A percentile compares a stretch with the other conserved stretches of the same genome.
phyloP scores from a whole-genome alignment of 1,140 invertebrate species.

The Heterodera schachtii region DNA sequence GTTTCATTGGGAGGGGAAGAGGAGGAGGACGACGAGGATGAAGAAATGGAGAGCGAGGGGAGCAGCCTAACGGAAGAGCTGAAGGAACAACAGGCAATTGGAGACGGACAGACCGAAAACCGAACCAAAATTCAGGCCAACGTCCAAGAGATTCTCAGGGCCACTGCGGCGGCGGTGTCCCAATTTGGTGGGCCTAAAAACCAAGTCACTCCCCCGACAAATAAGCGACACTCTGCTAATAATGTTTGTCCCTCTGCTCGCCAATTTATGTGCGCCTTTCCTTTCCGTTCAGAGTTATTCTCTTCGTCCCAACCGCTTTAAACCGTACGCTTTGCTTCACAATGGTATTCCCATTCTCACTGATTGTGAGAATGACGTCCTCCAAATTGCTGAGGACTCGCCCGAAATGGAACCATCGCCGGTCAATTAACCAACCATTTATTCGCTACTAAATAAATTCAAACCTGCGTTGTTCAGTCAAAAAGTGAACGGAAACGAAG shows the following conservation, averaged over 20 bases:
- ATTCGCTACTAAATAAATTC: neutral
- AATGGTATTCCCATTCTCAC: neutral
- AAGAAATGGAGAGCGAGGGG: too few species aligned
- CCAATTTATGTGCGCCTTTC: too few species aligned
- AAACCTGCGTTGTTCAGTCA: neutral
- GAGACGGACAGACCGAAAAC: too few species aligned
- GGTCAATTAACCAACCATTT: neutral
- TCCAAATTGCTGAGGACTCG: neutral
- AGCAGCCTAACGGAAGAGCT: neutral
- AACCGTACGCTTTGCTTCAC: neutral
- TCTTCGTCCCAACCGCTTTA: conserved; percentile 15
- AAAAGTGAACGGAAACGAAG: conserved; percentile 9
- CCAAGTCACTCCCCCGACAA: neutral
- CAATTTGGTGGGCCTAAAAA: conserved; percentile 6
- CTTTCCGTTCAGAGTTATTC: conserved; percentile 1
- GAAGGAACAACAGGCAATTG: conserved; percentile 4
- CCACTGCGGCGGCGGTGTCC: conserved; percentile 15
- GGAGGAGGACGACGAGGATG: neutral
- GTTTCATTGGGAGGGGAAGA: conserved; percentile 11
- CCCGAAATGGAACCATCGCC: neutral
- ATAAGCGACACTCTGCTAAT: too few species aligned
- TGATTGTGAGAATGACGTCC: neutral
- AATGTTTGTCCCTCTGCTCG: too few species aligned
- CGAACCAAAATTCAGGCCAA: conserved; percentile 4
- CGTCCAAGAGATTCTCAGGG: conserved; percentile 25